Percentiles rank a stretch among this genome's conserved stretches.
Evolutionary conservation across 2,797 vertebrate genomes (phyloP).

Genomic region (Epinephelus awoara): DNA sequence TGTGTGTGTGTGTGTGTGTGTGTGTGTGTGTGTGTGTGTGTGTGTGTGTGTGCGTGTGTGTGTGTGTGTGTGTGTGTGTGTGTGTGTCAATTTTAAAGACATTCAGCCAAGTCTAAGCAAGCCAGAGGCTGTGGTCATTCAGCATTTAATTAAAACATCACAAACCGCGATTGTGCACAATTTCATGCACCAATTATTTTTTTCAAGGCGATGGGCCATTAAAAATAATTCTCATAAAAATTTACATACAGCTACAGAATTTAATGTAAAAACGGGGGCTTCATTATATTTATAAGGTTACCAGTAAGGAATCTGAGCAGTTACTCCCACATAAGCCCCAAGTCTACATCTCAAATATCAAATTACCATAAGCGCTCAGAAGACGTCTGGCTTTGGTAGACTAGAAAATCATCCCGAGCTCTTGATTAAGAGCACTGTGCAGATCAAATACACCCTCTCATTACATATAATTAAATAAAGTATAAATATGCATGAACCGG

Average conservation of each 20-base stretch:
- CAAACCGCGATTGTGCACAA: constrained; percentile 15
- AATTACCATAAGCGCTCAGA: constrained; percentile 63
- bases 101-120: background rate
- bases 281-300: constrained; percentile 32
- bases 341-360: constrained; percentile 69
- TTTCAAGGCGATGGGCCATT: constrained; percentile 19
- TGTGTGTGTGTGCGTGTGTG: no score
- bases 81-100: background rate
- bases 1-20: no score
- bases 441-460: constrained; percentile 72
- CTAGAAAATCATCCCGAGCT: constrained; percentile 60
- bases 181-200: constrained; percentile 9
- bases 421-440: constrained; percentile 72
- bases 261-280: constrained; percentile 22
- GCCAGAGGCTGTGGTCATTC: background rate
- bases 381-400: constrained; percentile 59
- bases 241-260: constrained; percentile 18
- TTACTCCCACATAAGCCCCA: constrained; percentile 46
- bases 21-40: no score
- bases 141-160: constrained; percentile 23
- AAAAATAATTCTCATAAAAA: constrained; percentile 1
- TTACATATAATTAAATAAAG: constrained; percentile 79
- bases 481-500: constrained; percentile 83
- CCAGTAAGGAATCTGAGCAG: constrained; percentile 39
- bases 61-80: background rate